Conservation (phyloP, 1,140 invertebrate genomes). For the Choristoneura fumiferana region DNA sequence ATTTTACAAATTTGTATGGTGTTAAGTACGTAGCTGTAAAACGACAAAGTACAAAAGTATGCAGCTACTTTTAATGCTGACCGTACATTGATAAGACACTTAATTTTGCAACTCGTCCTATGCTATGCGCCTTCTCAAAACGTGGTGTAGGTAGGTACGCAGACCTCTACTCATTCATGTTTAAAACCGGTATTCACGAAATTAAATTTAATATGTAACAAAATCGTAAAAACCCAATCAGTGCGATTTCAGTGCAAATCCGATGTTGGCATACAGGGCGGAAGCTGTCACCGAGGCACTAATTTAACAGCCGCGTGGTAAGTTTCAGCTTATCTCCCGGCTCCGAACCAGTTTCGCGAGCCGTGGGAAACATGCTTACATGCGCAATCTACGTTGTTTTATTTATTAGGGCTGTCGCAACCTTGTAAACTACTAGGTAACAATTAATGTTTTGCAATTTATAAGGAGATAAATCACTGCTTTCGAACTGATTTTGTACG, state of each 20-base stretch:
- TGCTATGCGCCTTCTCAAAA: no score
- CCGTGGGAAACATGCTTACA: slow-evolving; percentile 68
- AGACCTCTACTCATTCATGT: no score
- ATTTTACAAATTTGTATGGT: no score
- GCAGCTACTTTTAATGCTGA: no score
- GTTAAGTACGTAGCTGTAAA: no score
- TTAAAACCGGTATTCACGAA: not conserved
- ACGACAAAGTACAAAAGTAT: no score
- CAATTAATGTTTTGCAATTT: slow-evolving; percentile 16
- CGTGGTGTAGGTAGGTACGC: no score
- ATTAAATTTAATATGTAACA: slow-evolving; percentile 8
- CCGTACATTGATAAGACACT: no score
- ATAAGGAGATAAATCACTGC: slow-evolving; percentile 25
- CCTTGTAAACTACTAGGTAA: slow-evolving; percentile 29
- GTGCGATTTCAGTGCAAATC: slow-evolving; percentile 31
- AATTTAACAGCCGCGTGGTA: slow-evolving; percentile 63
- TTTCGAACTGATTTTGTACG: slow-evolving; percentile 19
- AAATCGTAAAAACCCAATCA: slow-evolving; percentile 7
- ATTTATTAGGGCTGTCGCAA: slow-evolving; percentile 59
- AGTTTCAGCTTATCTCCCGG: slow-evolving; percentile 65
- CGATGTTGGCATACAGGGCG: slow-evolving; percentile 39
- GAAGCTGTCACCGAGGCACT: slow-evolving; percentile 67
- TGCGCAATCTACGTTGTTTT: slow-evolving; percentile 58
- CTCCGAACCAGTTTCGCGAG: slow-evolving; percentile 64
- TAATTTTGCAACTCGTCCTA: no score